Base-by-base conservation (phyloP, 1,140 invertebrate genomes). In the Orius laevigatus region DNA sequence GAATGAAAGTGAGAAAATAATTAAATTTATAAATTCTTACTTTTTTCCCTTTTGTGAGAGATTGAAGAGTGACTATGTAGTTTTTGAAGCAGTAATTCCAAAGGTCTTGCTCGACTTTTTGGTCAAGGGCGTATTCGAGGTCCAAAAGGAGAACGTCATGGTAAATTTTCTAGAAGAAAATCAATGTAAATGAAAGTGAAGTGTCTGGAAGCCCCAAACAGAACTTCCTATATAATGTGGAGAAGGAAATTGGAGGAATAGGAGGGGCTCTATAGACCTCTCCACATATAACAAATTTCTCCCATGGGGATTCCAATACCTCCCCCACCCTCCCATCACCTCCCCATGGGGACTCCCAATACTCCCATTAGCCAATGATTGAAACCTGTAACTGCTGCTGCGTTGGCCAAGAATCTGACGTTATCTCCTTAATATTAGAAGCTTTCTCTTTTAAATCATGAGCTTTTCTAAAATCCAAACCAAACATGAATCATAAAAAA, bases 61-160 rank as follows among this genome's bases (percentile, higher is more conserved):
- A 38, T 59, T 88, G 85, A 36, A 88, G 63, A 16, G 72, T 71
- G 50, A 75, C 79, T 63, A 90, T 90, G 62, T 85, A 81, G 63
- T 85, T 84, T 62, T 88, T 88, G 67, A 89, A 88, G 10, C 83
- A 83, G 61, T 84, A 70, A 62, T 84, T 90, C 86, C 86, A 90
- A 52, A 90, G 65, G 58, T 89, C 84, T 60, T 87, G 84, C 63
- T 90, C 86, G 15, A 88, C 81, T 68, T 88, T 88, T 59, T 82
- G 81, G 63, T 88, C 82, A 56, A 89, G 65, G n/a, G 84, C 84
- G 72, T 84, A 86, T 60, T 89, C 84, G 53, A 89, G 66, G 62
- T 88, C 84, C 42, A 80, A 65, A 35, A 86, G 71, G 31, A 90
- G 65, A 15, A 88, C 72, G 63, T 83, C 79, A 61, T 86, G 81